Percentiles rank a stretch among this genome's conserved stretches.
phyloP scores from a whole-genome alignment of 2,888 invertebrate genomes.

The Odontocerum albicorne region DNA sequence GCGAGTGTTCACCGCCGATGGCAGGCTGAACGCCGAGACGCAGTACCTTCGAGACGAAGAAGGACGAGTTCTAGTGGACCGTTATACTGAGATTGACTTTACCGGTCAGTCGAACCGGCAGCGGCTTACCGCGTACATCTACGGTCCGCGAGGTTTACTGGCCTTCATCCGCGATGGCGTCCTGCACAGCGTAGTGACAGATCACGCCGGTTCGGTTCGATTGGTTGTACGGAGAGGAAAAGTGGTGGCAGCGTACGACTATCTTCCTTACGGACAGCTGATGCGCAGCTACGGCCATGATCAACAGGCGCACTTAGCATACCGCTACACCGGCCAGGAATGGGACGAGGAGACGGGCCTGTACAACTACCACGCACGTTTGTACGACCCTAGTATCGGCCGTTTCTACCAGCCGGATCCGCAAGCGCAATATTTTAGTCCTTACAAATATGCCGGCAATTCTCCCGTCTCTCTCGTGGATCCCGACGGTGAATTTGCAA shows the following conservation, averaged over 20 bases:
- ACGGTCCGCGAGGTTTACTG: too few species aligned
- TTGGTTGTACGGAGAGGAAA: conserved; percentile 31
- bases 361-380: conserved; percentile 38
- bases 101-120: too few species aligned
- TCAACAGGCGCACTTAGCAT: too few species aligned
- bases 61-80: not conserved
- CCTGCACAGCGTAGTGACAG: too few species aligned
- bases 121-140: too few species aligned
- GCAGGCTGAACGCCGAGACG: not conserved
- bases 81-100: too few species aligned
- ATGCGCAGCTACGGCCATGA: conserved; percentile 34
- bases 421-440: conserved; percentile 33
- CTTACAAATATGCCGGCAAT: conserved; percentile 37
- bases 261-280: conserved; percentile 37
- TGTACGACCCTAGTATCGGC: conserved; percentile 38
- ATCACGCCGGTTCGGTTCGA: conserved; percentile 37
- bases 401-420: conserved; percentile 36
- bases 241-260: conserved; percentile 39
- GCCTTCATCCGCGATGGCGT: too few species aligned
- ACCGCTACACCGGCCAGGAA: conserved; percentile 38
- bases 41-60: not conserved
- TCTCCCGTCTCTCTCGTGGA: not conserved
- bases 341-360: conserved; percentile 38
- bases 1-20: not conserved
- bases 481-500: conserved; percentile 1